A percentile compares a stretch with the other conserved stretches of the same genome.
These are phyloP conservation scores for Pterostichus madidus DNA, from an alignment of 2,888 invertebrate genomes.

Conservation along the genomic window DNA sequence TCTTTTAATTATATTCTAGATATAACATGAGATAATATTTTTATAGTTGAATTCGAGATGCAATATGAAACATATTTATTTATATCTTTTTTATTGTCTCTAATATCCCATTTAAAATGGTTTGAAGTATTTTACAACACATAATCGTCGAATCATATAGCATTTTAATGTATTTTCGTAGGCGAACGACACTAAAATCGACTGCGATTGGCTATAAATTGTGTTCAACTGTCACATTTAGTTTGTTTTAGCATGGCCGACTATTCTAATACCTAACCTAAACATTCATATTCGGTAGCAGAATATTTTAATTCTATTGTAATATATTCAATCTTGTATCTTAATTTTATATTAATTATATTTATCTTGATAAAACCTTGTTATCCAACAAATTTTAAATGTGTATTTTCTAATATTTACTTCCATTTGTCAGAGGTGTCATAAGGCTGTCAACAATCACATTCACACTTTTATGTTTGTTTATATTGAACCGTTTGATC, in stretches of 20 bases:
- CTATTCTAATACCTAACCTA: background rate
- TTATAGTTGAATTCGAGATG: background rate
- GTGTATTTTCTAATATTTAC: background rate
- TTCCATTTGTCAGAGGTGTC: background rate
- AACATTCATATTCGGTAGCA: background rate
- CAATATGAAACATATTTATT: background rate
- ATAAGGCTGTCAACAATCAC: conserved; percentile 6
- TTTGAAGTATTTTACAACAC: background rate
- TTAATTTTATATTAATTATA: too few relatives aligned
- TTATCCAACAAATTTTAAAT: background rate
- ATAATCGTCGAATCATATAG: conserved; percentile 13
- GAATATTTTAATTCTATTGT: background rate
- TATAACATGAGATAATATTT: background rate
- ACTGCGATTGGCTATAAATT: conserved; percentile 15
- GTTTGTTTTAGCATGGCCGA: background rate
- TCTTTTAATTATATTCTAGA: background rate
- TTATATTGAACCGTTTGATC: conserved; percentile 1
- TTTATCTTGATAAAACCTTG: background rate
- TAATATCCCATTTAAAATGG: background rate
- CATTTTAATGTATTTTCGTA: conserved; percentile 1
- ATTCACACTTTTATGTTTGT: background rate
- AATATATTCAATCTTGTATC: background rate
- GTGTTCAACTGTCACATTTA: background rate
- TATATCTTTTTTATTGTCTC: background rate
- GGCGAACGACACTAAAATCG: conserved; percentile 16